Evolutionary conservation across 2,113 vertebrate species (phyloP), one percentile per base, ranked within the genome.

Genomic region (Myrmecophaga tridactyla): DNA sequence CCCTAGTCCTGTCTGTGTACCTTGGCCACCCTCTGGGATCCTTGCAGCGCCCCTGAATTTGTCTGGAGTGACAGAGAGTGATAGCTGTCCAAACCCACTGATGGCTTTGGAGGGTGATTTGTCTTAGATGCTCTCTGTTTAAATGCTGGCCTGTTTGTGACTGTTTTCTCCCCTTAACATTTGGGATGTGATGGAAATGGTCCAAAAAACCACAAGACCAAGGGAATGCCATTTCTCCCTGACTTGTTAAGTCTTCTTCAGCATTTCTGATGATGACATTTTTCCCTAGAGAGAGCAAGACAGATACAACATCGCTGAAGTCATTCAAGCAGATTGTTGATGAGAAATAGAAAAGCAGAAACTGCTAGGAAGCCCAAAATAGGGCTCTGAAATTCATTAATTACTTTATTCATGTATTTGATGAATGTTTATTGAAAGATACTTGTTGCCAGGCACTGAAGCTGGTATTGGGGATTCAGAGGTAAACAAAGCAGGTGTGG

Each of bases 331-430:
- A 91, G 85, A 77, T 39, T 80, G 39, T 48, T 63, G 23, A 73
- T 92, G 89, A 94, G 62, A 97, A 73, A 73, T 58, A 46, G 1
- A 80, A 67, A 96, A 92, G 65, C 73, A 62, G 69, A 67, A 93
- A 80, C 73, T 82, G 34, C 62, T 51, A 92, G 73, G 34, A 56
- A 93, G 69, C 82, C 72, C 86, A 86, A 95, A 93, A 75, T 70
- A 25, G 43, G 80, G 76, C 89, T 73, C 31, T 82, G 43, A 51
- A 34, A 69, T 62, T 82, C 41, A 86, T 82, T 34, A 39, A 39
- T 73, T 86, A 78, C 85, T 84, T 95, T 93, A 88, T 67, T 93
- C 78, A 82, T 85, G 60, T 86, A 80, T 80, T 96, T 65, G 81
- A 1, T 56, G 48, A 84, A 18, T 88, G 67, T 85, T 81, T 83